Conservation (phyloP, 2,113 vertebrate genomes). For the Cromileptes altivelis region DNA sequence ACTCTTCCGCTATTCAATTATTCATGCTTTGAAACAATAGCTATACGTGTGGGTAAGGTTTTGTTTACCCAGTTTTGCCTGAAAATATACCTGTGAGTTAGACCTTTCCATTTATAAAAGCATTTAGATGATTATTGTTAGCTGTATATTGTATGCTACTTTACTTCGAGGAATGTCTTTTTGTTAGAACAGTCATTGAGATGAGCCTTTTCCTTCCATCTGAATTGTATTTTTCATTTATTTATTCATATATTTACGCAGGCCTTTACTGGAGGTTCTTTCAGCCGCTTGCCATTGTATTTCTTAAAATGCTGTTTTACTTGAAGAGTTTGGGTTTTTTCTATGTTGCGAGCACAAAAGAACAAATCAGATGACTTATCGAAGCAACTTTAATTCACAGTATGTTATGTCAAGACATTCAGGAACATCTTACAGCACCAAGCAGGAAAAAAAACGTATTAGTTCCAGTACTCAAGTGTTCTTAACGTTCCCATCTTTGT, state of each 20-base stretch:
- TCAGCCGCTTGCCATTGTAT: not conserved
- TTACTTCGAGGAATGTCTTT: not conserved
- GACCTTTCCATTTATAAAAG: not conserved
- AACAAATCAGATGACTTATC: conserved; percentile 13
- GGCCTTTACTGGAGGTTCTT: not conserved
- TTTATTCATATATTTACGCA: too few relatives aligned
- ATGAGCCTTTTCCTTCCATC: conserved; percentile 1
- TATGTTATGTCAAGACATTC: conserved; percentile 2
- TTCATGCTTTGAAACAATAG: conserved; percentile 43
- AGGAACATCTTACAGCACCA: conserved; percentile 1
- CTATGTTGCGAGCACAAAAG: not conserved
- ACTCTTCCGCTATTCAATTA: conserved; percentile 42
- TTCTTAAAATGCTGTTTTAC: not conserved
- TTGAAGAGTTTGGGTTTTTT: not conserved
- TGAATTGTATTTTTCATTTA: not conserved
- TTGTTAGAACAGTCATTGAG: not conserved
- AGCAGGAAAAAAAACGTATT: not conserved
- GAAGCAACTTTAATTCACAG: conserved; percentile 14
- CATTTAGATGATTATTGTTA: not conserved
- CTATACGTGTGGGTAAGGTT: conserved; percentile 18
- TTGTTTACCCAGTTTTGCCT: conserved; percentile 31
- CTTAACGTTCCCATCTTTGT: conserved; percentile 7
- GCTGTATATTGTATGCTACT: not conserved
- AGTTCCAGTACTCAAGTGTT: not conserved
- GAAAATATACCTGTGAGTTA: conserved; percentile 15